Conservation (phyloP, 2,797 vertebrate species). For the Liasis olivaceus region DNA sequence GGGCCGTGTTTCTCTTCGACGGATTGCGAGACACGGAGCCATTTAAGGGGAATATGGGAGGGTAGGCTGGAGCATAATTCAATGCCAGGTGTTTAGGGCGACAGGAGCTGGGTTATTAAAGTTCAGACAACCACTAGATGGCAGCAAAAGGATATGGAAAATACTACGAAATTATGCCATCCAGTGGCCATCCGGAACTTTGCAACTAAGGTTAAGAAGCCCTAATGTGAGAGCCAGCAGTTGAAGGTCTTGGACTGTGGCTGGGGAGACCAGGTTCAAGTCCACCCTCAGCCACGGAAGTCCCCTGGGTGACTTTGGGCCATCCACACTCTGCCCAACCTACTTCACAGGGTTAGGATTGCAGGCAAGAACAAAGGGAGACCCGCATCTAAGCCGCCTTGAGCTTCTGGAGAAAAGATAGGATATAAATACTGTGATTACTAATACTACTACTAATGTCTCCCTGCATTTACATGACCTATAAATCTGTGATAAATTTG, state of each 20-base stretch:
- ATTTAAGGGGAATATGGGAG: neutral
- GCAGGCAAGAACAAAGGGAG: neutral
- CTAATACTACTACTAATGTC: neutral
- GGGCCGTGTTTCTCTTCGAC: neutral
- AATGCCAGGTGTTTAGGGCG: neutral
- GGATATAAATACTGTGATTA: neutral
- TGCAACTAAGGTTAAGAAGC: neutral
- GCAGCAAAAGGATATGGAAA: neutral
- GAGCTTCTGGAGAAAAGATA: neutral
- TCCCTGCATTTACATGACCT: neutral
- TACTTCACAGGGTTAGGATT: neutral
- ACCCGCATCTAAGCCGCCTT: neutral
- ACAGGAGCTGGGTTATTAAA: neutral
- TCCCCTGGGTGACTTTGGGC: neutral
- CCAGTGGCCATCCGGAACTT: neutral
- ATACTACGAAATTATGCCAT: neutral
- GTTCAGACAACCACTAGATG: neutral
- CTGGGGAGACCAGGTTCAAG: neutral
- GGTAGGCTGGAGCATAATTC: neutral
- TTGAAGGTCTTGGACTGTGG: neutral
- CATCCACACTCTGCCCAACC: neutral
- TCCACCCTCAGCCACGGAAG: neutral
- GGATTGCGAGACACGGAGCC: neutral
- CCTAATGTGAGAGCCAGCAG: neutral
- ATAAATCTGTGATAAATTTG: neutral